Evolutionary conservation across 1,140 invertebrate genomes (phyloP).

Genomic region (Zaprionus ornatus): DNA sequence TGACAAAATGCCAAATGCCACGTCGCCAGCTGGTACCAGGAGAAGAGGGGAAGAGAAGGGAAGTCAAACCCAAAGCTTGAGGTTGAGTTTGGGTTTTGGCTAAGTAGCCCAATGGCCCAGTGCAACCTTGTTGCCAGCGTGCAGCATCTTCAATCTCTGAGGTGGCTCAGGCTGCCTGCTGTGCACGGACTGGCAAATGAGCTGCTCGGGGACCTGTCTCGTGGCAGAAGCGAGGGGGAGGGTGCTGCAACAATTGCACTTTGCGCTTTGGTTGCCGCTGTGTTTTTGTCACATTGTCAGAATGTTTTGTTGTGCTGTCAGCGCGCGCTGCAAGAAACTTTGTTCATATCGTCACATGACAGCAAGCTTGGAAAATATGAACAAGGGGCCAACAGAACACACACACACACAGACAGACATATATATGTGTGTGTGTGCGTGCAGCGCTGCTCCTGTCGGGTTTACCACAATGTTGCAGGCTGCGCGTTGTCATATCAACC

Average conservation of each 20-base stretch:
- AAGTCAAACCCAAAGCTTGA: conserved; percentile 5
- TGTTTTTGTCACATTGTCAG: conserved; percentile 60
- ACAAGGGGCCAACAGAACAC: conserved; percentile 6
- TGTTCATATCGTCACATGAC: conserved; percentile 61
- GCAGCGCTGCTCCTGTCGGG: conserved; percentile 12
- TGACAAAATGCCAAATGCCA: conserved; percentile 35
- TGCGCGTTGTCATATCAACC: conserved; percentile 41
- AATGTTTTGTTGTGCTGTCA: conserved; percentile 76
- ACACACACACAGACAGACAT: not conserved
- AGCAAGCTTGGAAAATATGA: conserved; percentile 60
- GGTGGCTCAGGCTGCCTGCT: conserved; percentile 18
- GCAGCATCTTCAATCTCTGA: conserved; percentile 7
- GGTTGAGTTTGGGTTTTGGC: conserved; percentile 12
- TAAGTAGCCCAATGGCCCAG: conserved; percentile 34
- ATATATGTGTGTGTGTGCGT: not conserved
- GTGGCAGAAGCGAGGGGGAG: not conserved
- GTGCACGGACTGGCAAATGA: conserved; percentile 30
- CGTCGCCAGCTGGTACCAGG: conserved; percentile 45
- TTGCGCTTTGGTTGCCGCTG: conserved; percentile 48
- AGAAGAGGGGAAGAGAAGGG: not conserved
- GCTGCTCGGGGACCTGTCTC: conserved; percentile 12
- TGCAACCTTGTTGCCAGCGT: conserved; percentile 38
- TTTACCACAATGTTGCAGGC: conserved; percentile 75
- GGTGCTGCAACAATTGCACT: conserved; percentile 54
- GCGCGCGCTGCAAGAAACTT: conserved; percentile 58